Evolutionary conservation across 2,888 invertebrate genomes (phyloP), one percentile per base, ranked within the genome.

Genomic region (Oxyteleia sp.): DNA sequence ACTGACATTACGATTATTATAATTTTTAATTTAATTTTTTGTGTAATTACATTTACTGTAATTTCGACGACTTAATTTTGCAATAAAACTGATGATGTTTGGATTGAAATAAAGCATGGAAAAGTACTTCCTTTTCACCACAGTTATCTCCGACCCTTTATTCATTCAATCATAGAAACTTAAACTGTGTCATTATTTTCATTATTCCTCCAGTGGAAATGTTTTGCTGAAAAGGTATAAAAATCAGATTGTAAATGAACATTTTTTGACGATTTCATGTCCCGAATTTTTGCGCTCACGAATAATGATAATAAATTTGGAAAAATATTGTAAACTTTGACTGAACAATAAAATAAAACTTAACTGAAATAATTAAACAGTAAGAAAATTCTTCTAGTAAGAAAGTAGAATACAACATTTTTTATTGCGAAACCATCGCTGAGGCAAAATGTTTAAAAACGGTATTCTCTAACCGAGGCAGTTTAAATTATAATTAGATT

Each of bases 61-160:
- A 43, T 38, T 43, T 13, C 3, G 43, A 43, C 16, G 16, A 13
- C 7, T n/a, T 43, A 13, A 15, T n/a, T 43, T 43, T 15, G 7
- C 23, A 43, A 23, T 38, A 23, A 68, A 51, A 7, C 13, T 51
- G 16, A 47, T 20, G 63, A 38, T 63, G 26, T 53, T 69, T 47
- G 55, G 35, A 69, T 71, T 45, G 63, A 38, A 71, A 55, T 55
- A 71, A 63, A 63, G 69, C 47, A 69, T 61, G 78, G 69, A 71
- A 78, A 55, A 53, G 69, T 78, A 78, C 78, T 78, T 78, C 69
- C 69, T 78, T n/a, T n/a, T n/a, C n/a, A n/a, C n/a, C n/a, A n/a
- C n/a, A n/a, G 69, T 71, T 55, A 79, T 79, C 55, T 69, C 78
- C 8, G 69, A 79, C 63, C 78, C 78, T 64, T 79, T 61, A 69